phyloP scores from a whole-genome alignment of 1,140 invertebrate genomes.

The Hestina assimilis region DNA sequence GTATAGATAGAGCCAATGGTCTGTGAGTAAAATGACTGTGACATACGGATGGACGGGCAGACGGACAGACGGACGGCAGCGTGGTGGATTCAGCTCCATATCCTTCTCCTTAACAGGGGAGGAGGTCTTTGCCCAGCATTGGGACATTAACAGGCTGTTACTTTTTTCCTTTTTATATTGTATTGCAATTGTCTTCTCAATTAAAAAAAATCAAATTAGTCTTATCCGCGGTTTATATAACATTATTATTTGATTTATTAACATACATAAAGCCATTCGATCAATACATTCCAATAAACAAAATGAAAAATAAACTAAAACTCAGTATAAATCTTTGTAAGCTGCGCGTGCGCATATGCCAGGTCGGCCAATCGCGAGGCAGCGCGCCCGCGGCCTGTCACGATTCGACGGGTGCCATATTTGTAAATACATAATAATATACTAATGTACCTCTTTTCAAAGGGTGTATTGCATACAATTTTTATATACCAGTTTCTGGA shows the following conservation, averaged over 20 bases:
- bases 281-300: constrained; percentile 2
- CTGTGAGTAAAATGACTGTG: too few relatives aligned
- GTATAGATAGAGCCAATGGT: too few relatives aligned
- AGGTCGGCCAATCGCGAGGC: constrained; percentile 1
- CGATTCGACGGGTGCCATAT: constrained; percentile 8
- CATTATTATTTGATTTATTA: background rate
- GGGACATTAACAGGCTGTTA: too few relatives aligned
- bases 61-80: too few relatives aligned
- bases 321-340: constrained; percentile 2
- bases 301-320: background rate
- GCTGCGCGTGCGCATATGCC: background rate
- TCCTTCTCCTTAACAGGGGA: too few relatives aligned
- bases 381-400: constrained; percentile 10
- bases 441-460: background rate
- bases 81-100: too few relatives aligned
- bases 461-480: too few relatives aligned
- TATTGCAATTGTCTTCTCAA: too few relatives aligned
- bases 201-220: too few relatives aligned
- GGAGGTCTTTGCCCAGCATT: too few relatives aligned
- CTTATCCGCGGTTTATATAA: too few relatives aligned
- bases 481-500: background rate
- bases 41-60: too few relatives aligned
- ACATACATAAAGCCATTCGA: background rate
- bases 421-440: constrained; percentile 5
- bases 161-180: background rate